Evolutionary conservation across 2,888 invertebrate species (phyloP).

Genomic region (Mantis religiosa): DNA sequence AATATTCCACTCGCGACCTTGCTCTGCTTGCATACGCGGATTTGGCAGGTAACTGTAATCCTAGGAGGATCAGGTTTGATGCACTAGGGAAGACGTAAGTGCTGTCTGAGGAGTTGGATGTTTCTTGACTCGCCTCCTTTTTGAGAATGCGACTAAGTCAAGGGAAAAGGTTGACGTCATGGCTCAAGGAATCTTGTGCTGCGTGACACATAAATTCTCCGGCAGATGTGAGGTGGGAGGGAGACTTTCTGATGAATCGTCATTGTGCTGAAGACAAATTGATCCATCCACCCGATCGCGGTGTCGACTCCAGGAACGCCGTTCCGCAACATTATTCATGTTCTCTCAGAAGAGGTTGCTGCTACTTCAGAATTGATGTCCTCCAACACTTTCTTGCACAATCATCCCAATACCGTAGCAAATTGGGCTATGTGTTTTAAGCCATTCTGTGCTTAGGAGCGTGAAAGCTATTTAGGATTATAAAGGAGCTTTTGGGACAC

Average conservation of each 20-base stretch:
- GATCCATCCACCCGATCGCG: neutral
- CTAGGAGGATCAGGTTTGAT: neutral
- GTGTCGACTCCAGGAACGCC: neutral
- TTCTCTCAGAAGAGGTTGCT: neutral
- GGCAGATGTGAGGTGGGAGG: neutral
- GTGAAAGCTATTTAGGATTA: no score
- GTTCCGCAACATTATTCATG: neutral
- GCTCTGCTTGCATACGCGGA: no score
- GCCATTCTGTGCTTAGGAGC: no score
- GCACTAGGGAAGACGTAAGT: neutral
- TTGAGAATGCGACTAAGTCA: neutral
- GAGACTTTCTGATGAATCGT: neutral
- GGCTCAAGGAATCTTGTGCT: neutral
- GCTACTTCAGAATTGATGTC: neutral
- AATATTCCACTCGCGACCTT: no score
- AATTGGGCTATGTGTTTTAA: neutral
- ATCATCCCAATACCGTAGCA: neutral
- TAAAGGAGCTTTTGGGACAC: no score
- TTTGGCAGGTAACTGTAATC: no score
- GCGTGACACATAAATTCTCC: neutral
- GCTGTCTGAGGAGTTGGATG: neutral
- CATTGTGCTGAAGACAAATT: constrained; percentile 10
- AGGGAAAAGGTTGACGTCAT: neutral
- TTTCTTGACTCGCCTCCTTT: neutral
- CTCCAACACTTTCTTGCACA: neutral